Evolutionary conservation across 2,113 vertebrate species (phyloP).

Genomic region (Echinops telfairi): DNA sequence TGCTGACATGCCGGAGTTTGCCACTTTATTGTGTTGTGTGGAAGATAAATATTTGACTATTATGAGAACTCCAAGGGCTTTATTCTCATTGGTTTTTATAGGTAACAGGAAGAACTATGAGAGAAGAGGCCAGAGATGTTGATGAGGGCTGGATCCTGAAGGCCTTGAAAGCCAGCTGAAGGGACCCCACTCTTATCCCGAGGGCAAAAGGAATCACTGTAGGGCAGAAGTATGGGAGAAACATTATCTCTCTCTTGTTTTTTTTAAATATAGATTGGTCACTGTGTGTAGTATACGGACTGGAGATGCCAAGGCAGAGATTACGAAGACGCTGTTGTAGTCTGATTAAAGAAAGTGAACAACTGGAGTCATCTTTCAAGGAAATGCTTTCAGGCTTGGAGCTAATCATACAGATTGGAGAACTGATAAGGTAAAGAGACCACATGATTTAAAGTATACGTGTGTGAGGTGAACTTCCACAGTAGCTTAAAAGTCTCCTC

Average conservation of each 20-base stretch:
- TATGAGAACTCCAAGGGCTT: background rate
- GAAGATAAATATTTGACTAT: constrained; percentile 30
- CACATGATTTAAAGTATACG: constrained; percentile 15
- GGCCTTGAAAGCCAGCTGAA: constrained; percentile 41
- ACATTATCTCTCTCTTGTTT: background rate
- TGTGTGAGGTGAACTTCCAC: background rate
- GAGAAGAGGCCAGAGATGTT: background rate
- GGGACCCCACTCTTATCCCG: constrained; percentile 8
- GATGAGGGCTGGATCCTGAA: background rate
- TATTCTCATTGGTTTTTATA: background rate
- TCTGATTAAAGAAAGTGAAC: constrained; percentile 8
- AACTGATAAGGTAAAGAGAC: constrained; percentile 44
- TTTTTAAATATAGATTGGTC: background rate
- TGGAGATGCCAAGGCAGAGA: constrained; percentile 3
- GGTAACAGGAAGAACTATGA: constrained; percentile 7
- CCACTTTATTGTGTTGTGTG: background rate
- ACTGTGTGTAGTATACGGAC: background rate
- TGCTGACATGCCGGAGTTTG: background rate
- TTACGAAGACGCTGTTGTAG: background rate
- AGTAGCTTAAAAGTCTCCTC: constrained; percentile 2
- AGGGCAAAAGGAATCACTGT: background rate
- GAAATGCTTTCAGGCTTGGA: constrained; percentile 59
- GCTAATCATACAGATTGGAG: constrained; percentile 32
- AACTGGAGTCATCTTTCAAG: constrained; percentile 29
- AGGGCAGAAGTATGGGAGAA: constrained; percentile 17